A percentile compares a stretch with the other conserved stretches of the same genome.
Conservation (phyloP, 2,888 invertebrate genomes). For the Syritta pipiens region DNA sequence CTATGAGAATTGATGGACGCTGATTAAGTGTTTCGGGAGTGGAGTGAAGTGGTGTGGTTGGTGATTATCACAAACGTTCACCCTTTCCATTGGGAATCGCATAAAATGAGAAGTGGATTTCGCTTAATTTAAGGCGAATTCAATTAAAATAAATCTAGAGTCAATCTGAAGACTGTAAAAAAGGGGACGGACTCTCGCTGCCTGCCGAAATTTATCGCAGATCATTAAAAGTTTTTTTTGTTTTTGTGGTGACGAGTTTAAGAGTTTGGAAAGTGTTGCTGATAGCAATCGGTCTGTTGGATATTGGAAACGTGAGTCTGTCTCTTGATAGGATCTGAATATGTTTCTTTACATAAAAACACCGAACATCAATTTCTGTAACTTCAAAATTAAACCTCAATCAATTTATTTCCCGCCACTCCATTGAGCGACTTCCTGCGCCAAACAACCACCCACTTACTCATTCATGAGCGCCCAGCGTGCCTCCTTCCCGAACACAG, state of each 20-base stretch:
- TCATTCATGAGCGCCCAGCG: too few relatives aligned
- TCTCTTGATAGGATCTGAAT: too few relatives aligned
- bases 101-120: background rate
- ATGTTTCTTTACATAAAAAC: too few relatives aligned
- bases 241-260: too few relatives aligned
- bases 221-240: conserved; percentile 45
- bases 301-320: background rate
- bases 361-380: too few relatives aligned
- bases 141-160: background rate
- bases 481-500: background rate
- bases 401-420: too few relatives aligned
- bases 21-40: conserved; percentile 64
- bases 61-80: conserved; percentile 27
- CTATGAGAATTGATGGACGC: conserved; percentile 54
- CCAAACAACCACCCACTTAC: too few relatives aligned
- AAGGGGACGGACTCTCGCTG: background rate
- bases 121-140: background rate
- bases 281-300: background rate
- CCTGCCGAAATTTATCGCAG: conserved; percentile 20
- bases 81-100: background rate
- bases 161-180: conserved; percentile 4
- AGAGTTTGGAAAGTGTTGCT: too few relatives aligned
- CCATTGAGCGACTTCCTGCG: too few relatives aligned
- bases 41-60: conserved; percentile 25
- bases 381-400: too few relatives aligned